Evolutionary conservation across 2,888 invertebrate species (phyloP), one percentile per base, ranked within the genome.

Genomic region (Tetragonisca angustula): DNA sequence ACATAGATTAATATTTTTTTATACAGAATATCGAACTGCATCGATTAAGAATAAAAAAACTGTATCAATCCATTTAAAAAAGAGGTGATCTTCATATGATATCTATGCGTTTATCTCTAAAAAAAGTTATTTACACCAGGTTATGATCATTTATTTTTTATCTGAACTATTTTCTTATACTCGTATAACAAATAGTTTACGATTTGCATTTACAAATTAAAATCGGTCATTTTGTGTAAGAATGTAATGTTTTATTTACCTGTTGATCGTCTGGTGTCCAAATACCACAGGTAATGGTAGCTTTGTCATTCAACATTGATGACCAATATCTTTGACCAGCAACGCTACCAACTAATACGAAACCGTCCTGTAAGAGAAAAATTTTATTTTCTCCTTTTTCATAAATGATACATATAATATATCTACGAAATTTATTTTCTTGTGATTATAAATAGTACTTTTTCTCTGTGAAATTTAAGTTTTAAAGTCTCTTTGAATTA

Each of bases 301-400:
- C 97, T 93, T 99, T 98, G 88, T 99, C 95, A 91, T 99, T 98
- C 85, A 99, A 95, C 98, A 99, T 98, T 69, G 98, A 98, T 0
- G 99, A 99, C 99, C 99, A 99, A 95, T 99, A 99, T 15, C 99
- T 96, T 94, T 99, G 99, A 0, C 99, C 99, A 1, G 98, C 98
- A 85, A 99, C 99, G 1, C 99, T 99, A 0, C 99, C 99, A 62
- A 99, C 99, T 90, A 99, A 95, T 15, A 99, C 99, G 95, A 99
- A 99, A 24, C 99, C 99, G 95, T 99, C 99, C 97, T 98, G 95
- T 3, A 93, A 91, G 79, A 82, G 76, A 65, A 73, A 56, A 43
- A 9, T 19, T 32, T 81, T 69, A 19, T 24, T 69, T 11, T 0
- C 15, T 64, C 3, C 21, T 61, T 36, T 36, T 3, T 2, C 9